Conservation (phyloP, 2,797 vertebrate species). For the Oophaga sylvatica region DNA sequence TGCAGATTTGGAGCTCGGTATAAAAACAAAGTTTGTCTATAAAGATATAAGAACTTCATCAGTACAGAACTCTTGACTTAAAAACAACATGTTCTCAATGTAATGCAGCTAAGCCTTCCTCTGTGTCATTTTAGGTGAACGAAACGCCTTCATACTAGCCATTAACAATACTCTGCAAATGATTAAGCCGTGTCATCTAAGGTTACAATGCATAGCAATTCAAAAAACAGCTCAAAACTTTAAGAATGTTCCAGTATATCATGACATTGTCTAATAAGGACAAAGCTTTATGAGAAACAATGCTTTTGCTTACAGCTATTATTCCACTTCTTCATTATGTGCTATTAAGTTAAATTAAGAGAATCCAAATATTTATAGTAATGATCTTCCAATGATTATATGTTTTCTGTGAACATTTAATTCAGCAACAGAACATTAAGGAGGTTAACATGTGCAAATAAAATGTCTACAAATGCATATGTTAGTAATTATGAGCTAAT, state of each 20-base stretch:
- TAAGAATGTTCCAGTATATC: neutral
- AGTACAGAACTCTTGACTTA: neutral
- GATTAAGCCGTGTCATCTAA: conserved; percentile 36
- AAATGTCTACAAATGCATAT: conserved; percentile 29
- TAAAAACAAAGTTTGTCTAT: neutral
- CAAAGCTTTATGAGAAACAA: conserved; percentile 6
- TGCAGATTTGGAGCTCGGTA: too few species aligned
- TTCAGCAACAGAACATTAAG: conserved; percentile 23
- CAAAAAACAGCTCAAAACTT: neutral
- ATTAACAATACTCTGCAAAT: conserved; percentile 20
- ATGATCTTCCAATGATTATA: conserved; percentile 11
- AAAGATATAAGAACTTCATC: neutral
- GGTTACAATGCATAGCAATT: conserved; percentile 15
- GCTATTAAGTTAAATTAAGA: conserved; percentile 37
- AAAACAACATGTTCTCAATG: neutral
- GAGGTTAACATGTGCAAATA: conserved; percentile 24
- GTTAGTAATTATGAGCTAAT: conserved; percentile 47
- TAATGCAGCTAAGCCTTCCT: neutral
- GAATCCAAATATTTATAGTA: conserved; percentile 33
- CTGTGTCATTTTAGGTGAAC: conserved; percentile 29
- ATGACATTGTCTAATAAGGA: neutral
- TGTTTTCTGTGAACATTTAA: conserved; percentile 8
- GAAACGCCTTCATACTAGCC: neutral
- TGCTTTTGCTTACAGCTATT: neutral
- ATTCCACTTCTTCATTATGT: conserved; percentile 7